Percentiles rank a stretch among this genome's conserved stretches.
Conservation (phyloP, 2,888 invertebrate genomes). For the Caprella mutica region DNA sequence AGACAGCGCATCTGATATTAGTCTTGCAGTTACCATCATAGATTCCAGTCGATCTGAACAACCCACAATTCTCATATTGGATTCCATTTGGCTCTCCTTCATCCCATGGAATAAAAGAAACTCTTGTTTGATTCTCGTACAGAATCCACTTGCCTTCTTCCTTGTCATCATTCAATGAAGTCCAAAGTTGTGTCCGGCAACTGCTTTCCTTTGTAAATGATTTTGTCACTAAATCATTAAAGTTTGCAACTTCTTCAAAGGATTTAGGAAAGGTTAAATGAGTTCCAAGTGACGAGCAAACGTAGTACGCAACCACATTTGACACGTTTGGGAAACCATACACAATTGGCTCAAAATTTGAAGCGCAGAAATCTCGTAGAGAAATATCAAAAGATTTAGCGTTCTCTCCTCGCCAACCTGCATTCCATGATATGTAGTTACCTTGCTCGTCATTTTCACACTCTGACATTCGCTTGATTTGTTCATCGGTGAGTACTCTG, state of each 20-base stretch:
- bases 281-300: conserved; percentile 21
- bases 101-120: conserved; percentile 4
- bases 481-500: background rate
- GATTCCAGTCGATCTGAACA: conserved; percentile 9
- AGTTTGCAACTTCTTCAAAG: background rate
- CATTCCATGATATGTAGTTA: conserved; percentile 24
- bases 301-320: conserved; percentile 4
- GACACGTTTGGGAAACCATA: conserved; percentile 11
- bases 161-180: conserved; percentile 2
- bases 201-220: conserved; percentile 1
- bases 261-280: conserved; percentile 9
- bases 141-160: conserved; percentile 15
- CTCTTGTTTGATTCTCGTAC: background rate
- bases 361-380: conserved; percentile 8
- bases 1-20: conserved; percentile 10
- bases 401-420: conserved; percentile 15
- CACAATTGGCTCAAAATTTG: background rate
- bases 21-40: conserved; percentile 16
- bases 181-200: conserved; percentile 14
- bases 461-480: conserved; percentile 5
- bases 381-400: conserved; percentile 8
- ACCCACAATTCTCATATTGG: conserved; percentile 18
- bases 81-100: conserved; percentile 19
- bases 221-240: background rate
- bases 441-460: conserved; percentile 18